Percentiles rank a stretch among this genome's conserved stretches.
phyloP scores from a whole-genome alignment of 2,113 vertebrate genomes.

The Blennius ocellaris region DNA sequence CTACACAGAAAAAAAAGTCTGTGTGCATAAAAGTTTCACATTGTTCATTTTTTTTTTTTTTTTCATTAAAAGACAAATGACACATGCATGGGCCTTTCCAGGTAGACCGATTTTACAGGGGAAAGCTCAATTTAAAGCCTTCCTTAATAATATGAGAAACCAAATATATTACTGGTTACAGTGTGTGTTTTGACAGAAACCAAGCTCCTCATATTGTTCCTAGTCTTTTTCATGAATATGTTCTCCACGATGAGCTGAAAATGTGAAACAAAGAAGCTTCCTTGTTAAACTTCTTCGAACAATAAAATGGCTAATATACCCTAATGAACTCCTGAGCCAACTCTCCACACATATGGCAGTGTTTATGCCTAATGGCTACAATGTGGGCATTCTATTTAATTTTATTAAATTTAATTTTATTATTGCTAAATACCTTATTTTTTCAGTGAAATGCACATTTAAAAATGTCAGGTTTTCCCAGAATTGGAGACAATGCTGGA shows the following conservation, averaged over 20 bases:
- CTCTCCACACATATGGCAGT: constrained; percentile 43
- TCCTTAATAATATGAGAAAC: too few species aligned
- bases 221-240: neutral
- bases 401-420: too few species aligned
- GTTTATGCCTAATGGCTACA: constrained; percentile 31
- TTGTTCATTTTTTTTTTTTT: neutral
- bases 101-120: constrained; percentile 27
- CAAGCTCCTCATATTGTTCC: neutral
- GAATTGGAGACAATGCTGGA: constrained; percentile 35
- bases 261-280: neutral
- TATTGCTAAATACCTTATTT: constrained; percentile 39
- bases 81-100: constrained; percentile 14
- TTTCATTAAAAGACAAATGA: constrained; percentile 2
- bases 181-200: neutral
- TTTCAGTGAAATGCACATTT: constrained; percentile 33
- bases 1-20: neutral
- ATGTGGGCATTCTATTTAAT: constrained; percentile 13
- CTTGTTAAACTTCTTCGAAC: neutral
- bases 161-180: neutral
- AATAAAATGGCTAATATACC: neutral
- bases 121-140: neutral
- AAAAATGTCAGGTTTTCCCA: constrained; percentile 41
- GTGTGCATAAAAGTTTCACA: neutral
- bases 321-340: constrained; percentile 31
- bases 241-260: neutral